Evolutionary conservation across 2,113 vertebrate species (phyloP).

Genomic region (Prolemur simus): DNA sequence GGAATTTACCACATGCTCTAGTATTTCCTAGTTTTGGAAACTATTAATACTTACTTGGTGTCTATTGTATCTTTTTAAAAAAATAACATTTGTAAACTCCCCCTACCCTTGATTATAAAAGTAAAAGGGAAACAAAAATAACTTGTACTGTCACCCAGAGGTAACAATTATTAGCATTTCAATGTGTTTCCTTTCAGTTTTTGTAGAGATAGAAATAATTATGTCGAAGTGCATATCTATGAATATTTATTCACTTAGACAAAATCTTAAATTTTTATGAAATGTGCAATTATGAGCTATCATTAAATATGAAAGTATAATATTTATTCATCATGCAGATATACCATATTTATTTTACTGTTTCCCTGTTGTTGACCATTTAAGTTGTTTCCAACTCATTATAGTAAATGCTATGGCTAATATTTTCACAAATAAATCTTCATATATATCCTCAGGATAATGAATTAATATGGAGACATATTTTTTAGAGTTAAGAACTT

Average conservation of each 20-base stretch:
- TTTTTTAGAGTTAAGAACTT: constrained; percentile 13
- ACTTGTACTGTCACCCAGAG: not conserved
- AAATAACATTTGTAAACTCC: not conserved
- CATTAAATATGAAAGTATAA: not conserved
- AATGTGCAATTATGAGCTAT: not conserved
- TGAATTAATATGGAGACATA: not conserved
- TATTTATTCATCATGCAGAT: not conserved
- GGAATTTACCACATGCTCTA: not conserved
- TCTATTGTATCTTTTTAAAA: not conserved
- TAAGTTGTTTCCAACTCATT: not conserved
- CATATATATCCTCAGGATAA: not conserved
- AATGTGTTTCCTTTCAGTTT: not conserved
- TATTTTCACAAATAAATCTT: constrained; percentile 3
- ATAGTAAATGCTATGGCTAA: not conserved
- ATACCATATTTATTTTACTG: not conserved
- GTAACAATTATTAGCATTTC: not conserved
- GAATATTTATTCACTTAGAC: not conserved
- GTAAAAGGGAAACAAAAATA: not conserved
- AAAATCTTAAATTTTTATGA: constrained; percentile 26
- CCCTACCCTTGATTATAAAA: not conserved
- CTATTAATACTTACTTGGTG: not conserved
- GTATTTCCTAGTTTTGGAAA: constrained; percentile 10
- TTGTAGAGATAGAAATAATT: constrained; percentile 15
- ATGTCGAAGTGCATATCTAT: not conserved
- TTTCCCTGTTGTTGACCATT: not conserved